Base-by-base conservation (phyloP, 2,797 vertebrate species). In the Thalassophryne amazonica region DNA sequence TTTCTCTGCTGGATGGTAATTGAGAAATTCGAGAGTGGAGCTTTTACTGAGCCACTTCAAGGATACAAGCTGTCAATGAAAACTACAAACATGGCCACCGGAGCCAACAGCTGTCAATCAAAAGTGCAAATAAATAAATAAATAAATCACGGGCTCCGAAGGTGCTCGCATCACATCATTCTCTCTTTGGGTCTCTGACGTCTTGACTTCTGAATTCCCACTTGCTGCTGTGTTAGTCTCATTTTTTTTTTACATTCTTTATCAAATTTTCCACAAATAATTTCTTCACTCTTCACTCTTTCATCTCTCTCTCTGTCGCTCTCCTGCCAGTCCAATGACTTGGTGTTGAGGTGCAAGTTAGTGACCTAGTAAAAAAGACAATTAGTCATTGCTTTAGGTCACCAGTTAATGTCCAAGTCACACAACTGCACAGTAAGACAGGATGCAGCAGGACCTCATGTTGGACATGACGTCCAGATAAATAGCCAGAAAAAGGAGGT, bases 261-360 rank as follows among this genome's bases (percentile, higher is more conserved):
- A 20, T 37, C 20, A 23, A 47, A 58, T 25, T 35, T 38, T 65
- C 34, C 18, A 8, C 28, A 31, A 33, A 64, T 68, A 53, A 21
- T 49, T 62, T 64, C 14, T 24, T 32, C 50, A 33, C 53, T 28
- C 27, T 49, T 35, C 36, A 43, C 28, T 24, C 49, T 61, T 43
- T 53, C 25, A 59, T 43, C 31, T 50, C 40, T 23, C 31, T 9
- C 7, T 34, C 7, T 17, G 9, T 33, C 19, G 42, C 54, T 73
- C 31, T n/a, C n/a, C n/a, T n/a, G n/a, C n/a, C n/a, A 39, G 40
- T 40, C 38, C n/a, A 51, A 30, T 47, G 69, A 58, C 59, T n/a
- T 46, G 62, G 69, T 66, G 58, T 21, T 13, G 47, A 69, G 68
- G 80, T 76, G 63, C 73, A 66, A 65, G 50, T 80, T 76, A 74